Evolutionary conservation across 92 coral and sea anemone genomes (phyloP).

Genomic region (Bergia puertoricense): DNA sequence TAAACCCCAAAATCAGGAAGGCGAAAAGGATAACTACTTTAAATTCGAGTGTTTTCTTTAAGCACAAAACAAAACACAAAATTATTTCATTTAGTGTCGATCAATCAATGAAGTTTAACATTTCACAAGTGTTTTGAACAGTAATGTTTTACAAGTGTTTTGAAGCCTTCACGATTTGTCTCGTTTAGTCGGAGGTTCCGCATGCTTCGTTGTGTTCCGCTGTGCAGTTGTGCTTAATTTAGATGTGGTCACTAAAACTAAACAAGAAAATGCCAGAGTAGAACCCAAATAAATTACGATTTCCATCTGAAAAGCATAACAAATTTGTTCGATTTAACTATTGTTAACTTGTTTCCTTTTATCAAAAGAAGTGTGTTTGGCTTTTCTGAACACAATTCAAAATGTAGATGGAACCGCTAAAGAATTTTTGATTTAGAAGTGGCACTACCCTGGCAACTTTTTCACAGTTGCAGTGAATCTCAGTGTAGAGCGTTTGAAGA

Average conservation of each 20-base stretch:
- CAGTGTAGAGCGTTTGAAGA: conserved; percentile 13
- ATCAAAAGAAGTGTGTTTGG: background rate
- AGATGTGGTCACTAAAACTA: background rate
- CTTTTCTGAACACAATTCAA: background rate
- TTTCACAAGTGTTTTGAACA: background rate
- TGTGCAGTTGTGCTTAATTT: background rate
- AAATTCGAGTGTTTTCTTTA: background rate
- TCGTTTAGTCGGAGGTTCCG: background rate
- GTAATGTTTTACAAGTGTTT: background rate
- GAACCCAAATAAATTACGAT: background rate
- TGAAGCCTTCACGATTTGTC: background rate
- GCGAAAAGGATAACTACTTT: background rate
- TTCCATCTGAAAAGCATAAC: background rate
- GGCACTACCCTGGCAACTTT: background rate
- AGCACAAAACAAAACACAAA: background rate
- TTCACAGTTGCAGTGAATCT: background rate
- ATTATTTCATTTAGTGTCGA: background rate
- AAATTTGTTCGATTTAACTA: background rate
- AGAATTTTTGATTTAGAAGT: background rate
- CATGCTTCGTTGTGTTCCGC: background rate
- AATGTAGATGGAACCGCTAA: too few relatives aligned
- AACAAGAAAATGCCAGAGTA: conserved; percentile 9
- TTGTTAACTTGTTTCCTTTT: background rate
- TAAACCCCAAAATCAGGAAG: background rate
- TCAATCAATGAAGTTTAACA: background rate